phyloP scores from a whole-genome alignment of 1,140 invertebrate genomes.

The Zaprionus taronus region DNA sequence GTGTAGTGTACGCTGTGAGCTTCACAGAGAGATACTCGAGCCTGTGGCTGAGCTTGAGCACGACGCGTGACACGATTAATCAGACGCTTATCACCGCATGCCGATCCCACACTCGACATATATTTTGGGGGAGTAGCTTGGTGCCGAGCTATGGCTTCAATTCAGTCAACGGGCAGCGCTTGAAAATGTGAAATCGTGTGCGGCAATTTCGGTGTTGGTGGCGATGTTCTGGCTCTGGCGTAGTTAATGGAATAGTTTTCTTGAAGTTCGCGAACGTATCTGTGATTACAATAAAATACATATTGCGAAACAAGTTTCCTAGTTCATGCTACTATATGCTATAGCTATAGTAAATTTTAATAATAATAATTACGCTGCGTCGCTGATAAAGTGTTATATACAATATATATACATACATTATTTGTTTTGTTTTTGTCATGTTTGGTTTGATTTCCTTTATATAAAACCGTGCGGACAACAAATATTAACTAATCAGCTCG shows the following conservation, averaged over 20 bases:
- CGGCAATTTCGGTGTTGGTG: constrained; percentile 24
- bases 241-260: constrained; percentile 24
- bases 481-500: constrained; percentile 48
- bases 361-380: constrained; percentile 23
- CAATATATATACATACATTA: constrained; percentile 11
- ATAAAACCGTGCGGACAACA: constrained; percentile 7
- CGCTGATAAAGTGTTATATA: constrained; percentile 1
- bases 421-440: constrained; percentile 17
- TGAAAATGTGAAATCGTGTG: constrained; percentile 73
- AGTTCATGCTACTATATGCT: background rate
- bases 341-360: constrained; percentile 17
- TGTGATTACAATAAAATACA: constrained; percentile 58
- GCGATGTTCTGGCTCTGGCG: background rate
- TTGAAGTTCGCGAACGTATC: constrained; percentile 39
- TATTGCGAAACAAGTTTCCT: constrained; percentile 28
- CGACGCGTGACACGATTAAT: constrained; percentile 24
- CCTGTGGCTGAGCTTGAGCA: background rate
- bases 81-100: constrained; percentile 43
- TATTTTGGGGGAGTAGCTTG: background rate
- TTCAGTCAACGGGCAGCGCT: constrained; percentile 63
- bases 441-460: constrained; percentile 15
- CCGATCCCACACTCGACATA: background rate
- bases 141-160: background rate
- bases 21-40: background rate
- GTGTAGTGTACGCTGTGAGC: background rate